phyloP scores from a whole-genome alignment of 2,113 vertebrate genomes.

The Chloroceryle aenea region DNA sequence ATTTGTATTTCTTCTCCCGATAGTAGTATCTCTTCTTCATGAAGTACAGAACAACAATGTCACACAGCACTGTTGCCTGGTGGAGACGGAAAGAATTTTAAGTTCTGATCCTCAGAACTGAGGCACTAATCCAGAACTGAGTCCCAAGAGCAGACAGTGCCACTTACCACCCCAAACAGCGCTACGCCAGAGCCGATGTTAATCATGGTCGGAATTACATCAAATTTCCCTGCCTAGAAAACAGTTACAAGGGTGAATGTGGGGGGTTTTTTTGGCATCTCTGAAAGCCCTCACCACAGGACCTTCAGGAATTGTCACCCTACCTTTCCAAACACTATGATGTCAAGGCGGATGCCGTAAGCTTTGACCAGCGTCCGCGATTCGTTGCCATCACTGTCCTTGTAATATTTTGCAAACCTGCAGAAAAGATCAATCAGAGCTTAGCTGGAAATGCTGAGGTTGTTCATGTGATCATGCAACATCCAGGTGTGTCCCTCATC shows the following conservation, averaged over 20 bases:
- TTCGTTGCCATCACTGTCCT: conserved; percentile 61
- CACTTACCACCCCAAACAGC: conserved; percentile 85
- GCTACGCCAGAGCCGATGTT: conserved; percentile 86
- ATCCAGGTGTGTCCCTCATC: neutral
- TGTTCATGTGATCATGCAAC: neutral
- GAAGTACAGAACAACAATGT: conserved; percentile 84
- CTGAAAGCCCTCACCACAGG: neutral
- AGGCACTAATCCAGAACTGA: neutral
- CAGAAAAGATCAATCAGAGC: neutral
- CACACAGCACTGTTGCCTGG: conserved; percentile 83
- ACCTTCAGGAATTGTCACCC: neutral
- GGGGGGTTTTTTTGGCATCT: neutral
- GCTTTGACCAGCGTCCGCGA: conserved; percentile 85
- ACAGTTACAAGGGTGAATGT: neutral
- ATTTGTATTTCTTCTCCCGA: conserved; percentile 83
- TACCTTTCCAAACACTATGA: conserved; percentile 89
- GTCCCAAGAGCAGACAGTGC: neutral
- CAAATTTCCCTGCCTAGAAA: conserved; percentile 87
- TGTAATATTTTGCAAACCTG: conserved; percentile 90
- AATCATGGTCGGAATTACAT: conserved; percentile 88
- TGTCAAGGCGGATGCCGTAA: conserved; percentile 87
- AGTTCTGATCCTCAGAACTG: neutral
- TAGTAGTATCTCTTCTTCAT: conserved; percentile 82
- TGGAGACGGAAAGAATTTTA: neutral
- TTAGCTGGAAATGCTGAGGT: neutral